Conservation (phyloP, 2,888 invertebrate species). For the Epirrita christyi region DNA sequence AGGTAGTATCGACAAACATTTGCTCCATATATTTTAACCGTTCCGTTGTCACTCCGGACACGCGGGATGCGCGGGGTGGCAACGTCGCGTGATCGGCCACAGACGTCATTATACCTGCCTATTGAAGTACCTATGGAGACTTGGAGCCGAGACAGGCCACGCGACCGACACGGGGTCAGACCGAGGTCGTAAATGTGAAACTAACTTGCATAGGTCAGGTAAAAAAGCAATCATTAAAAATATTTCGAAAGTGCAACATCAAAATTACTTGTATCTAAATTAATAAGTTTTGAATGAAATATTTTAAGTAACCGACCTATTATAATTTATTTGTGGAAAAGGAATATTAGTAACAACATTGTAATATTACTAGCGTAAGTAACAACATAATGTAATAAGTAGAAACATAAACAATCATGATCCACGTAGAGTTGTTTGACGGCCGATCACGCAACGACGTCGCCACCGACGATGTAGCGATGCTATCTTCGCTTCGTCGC, state of each 20-base stretch:
- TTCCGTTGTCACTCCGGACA: conserved; percentile 19
- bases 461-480: not conserved
- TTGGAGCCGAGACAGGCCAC: conserved; percentile 9
- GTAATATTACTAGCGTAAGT: no score
- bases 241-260: not conserved
- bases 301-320: no score
- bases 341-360: not conserved
- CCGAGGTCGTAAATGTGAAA: conserved; percentile 6
- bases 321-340: not conserved
- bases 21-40: conserved; percentile 6
- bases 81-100: conserved; percentile 40
- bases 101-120: conserved; percentile 14
- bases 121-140: not conserved
- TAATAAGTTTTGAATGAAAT: no score
- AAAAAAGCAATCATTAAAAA: not conserved
- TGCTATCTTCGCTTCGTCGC: not conserved
- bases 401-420: no score
- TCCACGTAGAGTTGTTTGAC: no score
- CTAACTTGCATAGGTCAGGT: not conserved
- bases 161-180: conserved; percentile 23
- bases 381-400: no score
- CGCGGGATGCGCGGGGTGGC: conserved; percentile 39
- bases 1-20: not conserved
- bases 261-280: no score
- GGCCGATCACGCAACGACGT: not conserved